phyloP scores from a whole-genome alignment of 2,113 vertebrate species.

The Otocyon megalotis region DNA sequence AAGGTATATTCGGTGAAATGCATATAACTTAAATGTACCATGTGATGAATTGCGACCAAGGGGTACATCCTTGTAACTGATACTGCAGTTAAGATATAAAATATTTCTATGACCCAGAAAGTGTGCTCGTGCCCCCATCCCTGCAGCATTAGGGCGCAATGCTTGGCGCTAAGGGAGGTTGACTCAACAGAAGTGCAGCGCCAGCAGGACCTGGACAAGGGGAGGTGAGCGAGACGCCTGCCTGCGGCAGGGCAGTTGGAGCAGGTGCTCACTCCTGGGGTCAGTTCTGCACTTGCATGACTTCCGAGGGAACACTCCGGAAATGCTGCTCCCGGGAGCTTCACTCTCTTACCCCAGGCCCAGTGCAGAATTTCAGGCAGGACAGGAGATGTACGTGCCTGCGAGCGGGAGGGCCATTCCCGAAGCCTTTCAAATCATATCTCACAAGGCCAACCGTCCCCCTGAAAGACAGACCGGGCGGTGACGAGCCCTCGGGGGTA shows the following conservation, averaged over 20 bases:
- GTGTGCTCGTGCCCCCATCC: too few relatives aligned
- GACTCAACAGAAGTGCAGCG: not conserved
- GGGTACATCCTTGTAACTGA: not conserved
- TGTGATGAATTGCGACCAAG: not conserved
- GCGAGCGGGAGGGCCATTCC: not conserved
- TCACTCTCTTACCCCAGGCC: not conserved
- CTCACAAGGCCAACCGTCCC: accelerated
- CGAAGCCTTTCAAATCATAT: not conserved
- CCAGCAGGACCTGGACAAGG: not conserved
- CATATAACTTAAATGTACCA: not conserved
- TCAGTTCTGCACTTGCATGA: accelerated
- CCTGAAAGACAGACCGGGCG: not conserved
- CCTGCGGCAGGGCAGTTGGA: too few relatives aligned
- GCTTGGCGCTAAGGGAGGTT: not conserved
- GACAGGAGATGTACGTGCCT: not conserved
- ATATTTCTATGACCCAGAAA: not conserved
- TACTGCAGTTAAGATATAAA: not conserved
- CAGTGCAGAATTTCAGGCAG: not conserved
- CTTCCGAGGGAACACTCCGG: not conserved
- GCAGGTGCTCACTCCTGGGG: not conserved
- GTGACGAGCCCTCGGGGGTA: not conserved
- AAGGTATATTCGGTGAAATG: not conserved
- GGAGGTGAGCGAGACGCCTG: not conserved
- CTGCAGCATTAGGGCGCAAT: not conserved
- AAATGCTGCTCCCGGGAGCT: not conserved